phyloP scores from a whole-genome alignment of 2,888 invertebrate species.

The Temnothorax rugatulus region DNA sequence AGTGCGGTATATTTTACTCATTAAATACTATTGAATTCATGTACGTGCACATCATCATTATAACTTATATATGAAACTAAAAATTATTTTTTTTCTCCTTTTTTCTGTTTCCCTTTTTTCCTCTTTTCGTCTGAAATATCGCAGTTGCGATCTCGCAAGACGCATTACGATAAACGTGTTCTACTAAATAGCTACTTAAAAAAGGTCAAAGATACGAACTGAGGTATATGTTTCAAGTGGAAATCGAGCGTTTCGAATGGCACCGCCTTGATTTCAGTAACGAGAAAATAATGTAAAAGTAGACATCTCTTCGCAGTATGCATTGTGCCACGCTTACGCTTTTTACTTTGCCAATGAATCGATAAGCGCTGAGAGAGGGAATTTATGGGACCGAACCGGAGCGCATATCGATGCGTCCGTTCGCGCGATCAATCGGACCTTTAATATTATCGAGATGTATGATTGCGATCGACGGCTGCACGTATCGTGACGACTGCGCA shows the following conservation, averaged over 20 bases:
- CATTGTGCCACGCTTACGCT: background rate
- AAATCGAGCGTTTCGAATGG: background rate
- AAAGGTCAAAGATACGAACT: background rate
- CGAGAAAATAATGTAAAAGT: conserved; percentile 30
- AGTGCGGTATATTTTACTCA: background rate
- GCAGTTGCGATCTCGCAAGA: background rate
- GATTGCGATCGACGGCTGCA: conserved; percentile 3
- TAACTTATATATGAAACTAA: background rate
- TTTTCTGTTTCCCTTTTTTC: background rate
- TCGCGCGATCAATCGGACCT: conserved; percentile 27
- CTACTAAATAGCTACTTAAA: background rate
- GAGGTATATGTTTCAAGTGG: background rate
- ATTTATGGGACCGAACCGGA: conserved; percentile 17
- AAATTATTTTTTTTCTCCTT: background rate
- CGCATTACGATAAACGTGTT: background rate
- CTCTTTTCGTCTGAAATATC: background rate
- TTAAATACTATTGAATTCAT: background rate
- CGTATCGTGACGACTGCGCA: conserved; percentile 34
- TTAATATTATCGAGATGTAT: conserved; percentile 20
- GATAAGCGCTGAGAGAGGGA: background rate
- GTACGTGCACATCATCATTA: background rate
- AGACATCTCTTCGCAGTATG: background rate
- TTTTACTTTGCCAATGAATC: conserved; percentile 12
- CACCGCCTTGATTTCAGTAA: background rate
- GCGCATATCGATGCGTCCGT: background rate